Conservation (phyloP, 2,888 invertebrate genomes). For the Eurytoma adleriae region DNA sequence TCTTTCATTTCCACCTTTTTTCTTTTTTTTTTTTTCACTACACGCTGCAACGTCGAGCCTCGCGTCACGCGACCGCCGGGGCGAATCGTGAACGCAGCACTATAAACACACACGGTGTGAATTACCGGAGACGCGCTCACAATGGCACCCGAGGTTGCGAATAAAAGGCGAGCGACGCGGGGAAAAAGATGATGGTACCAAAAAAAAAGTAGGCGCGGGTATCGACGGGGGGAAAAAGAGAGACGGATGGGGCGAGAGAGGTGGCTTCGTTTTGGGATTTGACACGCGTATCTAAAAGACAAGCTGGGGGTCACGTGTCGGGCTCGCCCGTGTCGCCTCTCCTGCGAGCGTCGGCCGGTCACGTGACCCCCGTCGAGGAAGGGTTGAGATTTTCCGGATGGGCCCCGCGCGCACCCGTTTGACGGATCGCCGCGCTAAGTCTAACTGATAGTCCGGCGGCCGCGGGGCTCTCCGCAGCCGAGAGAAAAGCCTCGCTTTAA, state of each 20-base stretch:
- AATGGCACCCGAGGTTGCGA: slow-evolving; percentile 28
- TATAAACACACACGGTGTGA: slow-evolving; percentile 55
- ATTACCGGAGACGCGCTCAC: slow-evolving; percentile 36
- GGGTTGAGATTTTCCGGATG: slow-evolving; percentile 74
- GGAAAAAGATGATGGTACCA: slow-evolving; percentile 55
- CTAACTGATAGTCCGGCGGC: slow-evolving; percentile 72
- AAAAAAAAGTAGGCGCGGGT: slow-evolving; percentile 37
- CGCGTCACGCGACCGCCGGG: slow-evolving; percentile 41
- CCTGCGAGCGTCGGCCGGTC: slow-evolving; percentile 67
- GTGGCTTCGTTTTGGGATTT: slow-evolving; percentile 70
- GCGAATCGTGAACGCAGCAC: slow-evolving; percentile 45
- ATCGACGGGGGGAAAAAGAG: slow-evolving; percentile 24
- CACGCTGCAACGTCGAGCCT: slow-evolving; percentile 17
- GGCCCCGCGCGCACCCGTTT: slow-evolving; percentile 61
- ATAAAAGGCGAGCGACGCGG: slow-evolving; percentile 48
- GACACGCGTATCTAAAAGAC: slow-evolving; percentile 75
- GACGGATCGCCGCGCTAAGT: slow-evolving; percentile 74
- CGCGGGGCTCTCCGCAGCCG: not conserved
- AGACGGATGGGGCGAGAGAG: slow-evolving; percentile 1
- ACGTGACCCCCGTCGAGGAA: slow-evolving; percentile 71
- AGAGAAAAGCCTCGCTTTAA: slow-evolving; percentile 70
- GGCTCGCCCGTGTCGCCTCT: slow-evolving; percentile 56
- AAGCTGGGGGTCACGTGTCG: slow-evolving; percentile 65
- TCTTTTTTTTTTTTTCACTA: slow-evolving; percentile 28
- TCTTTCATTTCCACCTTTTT: slow-evolving; percentile 18